phyloP scores from a whole-genome alignment of 2,888 invertebrate species.

The Protodeltote pygarga region DNA sequence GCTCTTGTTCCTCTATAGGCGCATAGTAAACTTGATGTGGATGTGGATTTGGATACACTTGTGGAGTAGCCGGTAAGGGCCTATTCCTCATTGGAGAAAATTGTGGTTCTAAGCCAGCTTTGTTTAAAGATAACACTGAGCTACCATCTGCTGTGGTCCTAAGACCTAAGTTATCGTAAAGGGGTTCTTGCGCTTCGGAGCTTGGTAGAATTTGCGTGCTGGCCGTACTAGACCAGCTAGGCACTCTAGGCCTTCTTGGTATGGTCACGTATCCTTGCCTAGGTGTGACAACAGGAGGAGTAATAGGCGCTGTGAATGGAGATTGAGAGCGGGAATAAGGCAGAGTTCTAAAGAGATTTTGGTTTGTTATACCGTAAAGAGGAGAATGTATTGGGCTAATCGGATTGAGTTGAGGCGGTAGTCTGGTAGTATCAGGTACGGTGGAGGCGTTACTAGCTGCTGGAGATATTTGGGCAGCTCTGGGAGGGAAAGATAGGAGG shows the following conservation, averaged over 20 bases:
- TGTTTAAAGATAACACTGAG: slow-evolving; percentile 92
- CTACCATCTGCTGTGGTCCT: slow-evolving; percentile 96
- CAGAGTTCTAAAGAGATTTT: slow-evolving; percentile 91
- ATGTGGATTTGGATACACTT: slow-evolving; percentile 75
- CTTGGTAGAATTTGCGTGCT: slow-evolving; percentile 83
- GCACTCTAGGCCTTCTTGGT: slow-evolving; percentile 93
- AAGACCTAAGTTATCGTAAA: slow-evolving; percentile 94
- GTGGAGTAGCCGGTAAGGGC: slow-evolving; percentile 89
- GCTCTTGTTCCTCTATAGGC: slow-evolving; percentile 85
- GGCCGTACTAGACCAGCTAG: slow-evolving; percentile 92
- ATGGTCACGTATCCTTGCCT: slow-evolving; percentile 95
- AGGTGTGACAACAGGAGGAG: slow-evolving; percentile 89
- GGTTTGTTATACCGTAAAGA: slow-evolving; percentile 88
- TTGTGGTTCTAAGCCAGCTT: slow-evolving; percentile 86
- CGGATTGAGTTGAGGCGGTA: slow-evolving; percentile 86
- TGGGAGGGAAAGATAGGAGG: slow-evolving; percentile 91
- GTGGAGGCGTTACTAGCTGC: slow-evolving; percentile 94
- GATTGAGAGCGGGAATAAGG: slow-evolving; percentile 93
- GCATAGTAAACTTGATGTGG: slow-evolving; percentile 80
- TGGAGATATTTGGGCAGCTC: slow-evolving; percentile 90
- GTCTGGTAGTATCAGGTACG: slow-evolving; percentile 90
- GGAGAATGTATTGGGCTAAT: slow-evolving; percentile 90
- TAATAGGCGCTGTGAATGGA: slow-evolving; percentile 89
- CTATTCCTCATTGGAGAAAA: slow-evolving; percentile 88
- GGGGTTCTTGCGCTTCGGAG: slow-evolving; percentile 89